A percentile compares a stretch with the other conserved stretches of the same genome.
These are phyloP conservation scores for Pocota personata DNA, from an alignment of 2,888 invertebrate genomes.

Conservation along the genomic window DNA sequence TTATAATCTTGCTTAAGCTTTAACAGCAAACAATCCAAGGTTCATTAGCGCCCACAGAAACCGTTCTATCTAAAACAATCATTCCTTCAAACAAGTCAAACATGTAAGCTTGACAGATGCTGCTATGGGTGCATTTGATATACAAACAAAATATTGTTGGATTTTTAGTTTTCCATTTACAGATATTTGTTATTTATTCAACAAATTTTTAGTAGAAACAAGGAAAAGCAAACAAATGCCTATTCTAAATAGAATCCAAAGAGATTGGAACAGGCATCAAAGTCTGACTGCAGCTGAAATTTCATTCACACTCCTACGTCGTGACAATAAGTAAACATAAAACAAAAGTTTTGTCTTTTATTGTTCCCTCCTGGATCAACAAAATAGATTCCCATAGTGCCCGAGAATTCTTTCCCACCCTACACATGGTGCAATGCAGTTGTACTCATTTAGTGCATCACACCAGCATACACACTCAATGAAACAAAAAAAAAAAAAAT, in stretches of 20 bases:
- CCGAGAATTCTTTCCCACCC: slow-evolving; percentile 2
- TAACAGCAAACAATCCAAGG: background rate
- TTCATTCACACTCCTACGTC: slow-evolving; percentile 59
- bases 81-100: slow-evolving; percentile 14
- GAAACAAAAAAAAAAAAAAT: slow-evolving; percentile 26
- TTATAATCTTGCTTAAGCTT: background rate
- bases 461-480: slow-evolving; percentile 9
- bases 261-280: slow-evolving; percentile 20
- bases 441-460: slow-evolving; percentile 26
- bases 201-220: slow-evolving; percentile 29
- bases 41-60: background rate
- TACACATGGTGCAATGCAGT: slow-evolving; percentile 56
- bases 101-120: slow-evolving; percentile 8
- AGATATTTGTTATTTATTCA: slow-evolving; percentile 49
- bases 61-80: background rate
- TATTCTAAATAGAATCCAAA: background rate
- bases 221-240: slow-evolving; percentile 15
- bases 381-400: slow-evolving; percentile 7
- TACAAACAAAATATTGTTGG: slow-evolving; percentile 3
- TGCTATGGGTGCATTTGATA: background rate
- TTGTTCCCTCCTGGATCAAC: slow-evolving; percentile 45
- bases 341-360: slow-evolving; percentile 46
- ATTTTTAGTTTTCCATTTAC: slow-evolving; percentile 22
- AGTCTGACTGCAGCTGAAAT: slow-evolving; percentile 59
- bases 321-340: slow-evolving; percentile 65